phyloP scores from a whole-genome alignment of 2,797 vertebrate species.

The Bufotes viridis region DNA sequence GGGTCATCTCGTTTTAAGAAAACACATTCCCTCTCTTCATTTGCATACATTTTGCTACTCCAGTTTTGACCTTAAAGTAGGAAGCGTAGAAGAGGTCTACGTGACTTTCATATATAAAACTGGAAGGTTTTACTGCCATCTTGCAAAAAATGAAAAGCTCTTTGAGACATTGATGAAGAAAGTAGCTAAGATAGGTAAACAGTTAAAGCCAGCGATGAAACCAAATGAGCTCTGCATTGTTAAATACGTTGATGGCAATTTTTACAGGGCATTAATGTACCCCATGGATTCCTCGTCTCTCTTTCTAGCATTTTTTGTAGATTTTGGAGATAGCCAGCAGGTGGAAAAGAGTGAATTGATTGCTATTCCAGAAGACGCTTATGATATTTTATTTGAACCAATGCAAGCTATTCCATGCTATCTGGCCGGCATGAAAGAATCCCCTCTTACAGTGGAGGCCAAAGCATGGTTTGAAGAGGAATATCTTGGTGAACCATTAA shows the following conservation, averaged over 20 bases:
- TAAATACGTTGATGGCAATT: conserved; percentile 82
- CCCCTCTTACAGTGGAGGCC: conserved; percentile 73
- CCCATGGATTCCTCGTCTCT: conserved; percentile 74
- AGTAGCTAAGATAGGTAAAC: conserved; percentile 70
- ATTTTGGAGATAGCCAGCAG: conserved; percentile 86
- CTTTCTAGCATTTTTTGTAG: conserved; percentile 84
- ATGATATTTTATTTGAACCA: conserved; percentile 82
- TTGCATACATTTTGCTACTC: conserved; percentile 86
- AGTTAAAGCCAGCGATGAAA: conserved; percentile 30
- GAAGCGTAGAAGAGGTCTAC: conserved; percentile 82
- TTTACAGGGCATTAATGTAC: conserved; percentile 80
- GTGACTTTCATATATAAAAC: conserved; percentile 82
- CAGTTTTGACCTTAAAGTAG: conserved; percentile 78
- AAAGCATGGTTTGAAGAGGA: conserved; percentile 80
- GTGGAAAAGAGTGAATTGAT: conserved; percentile 77
- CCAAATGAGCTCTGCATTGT: conserved; percentile 78
- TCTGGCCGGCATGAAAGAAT: conserved; percentile 75
- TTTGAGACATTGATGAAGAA: conserved; percentile 76
- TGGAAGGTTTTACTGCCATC: conserved; percentile 87
- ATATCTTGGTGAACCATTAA: conserved; percentile 78
- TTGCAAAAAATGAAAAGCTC: conserved; percentile 79
- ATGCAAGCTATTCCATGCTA: conserved; percentile 88
- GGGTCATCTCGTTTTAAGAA: conserved; percentile 68
- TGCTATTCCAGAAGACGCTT: conserved; percentile 78
- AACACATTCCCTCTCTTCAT: conserved; percentile 65